These are phyloP conservation scores for Hyaena hyaena DNA, from an alignment of 2,113 vertebrate species.

Conservation along the genomic window DNA sequence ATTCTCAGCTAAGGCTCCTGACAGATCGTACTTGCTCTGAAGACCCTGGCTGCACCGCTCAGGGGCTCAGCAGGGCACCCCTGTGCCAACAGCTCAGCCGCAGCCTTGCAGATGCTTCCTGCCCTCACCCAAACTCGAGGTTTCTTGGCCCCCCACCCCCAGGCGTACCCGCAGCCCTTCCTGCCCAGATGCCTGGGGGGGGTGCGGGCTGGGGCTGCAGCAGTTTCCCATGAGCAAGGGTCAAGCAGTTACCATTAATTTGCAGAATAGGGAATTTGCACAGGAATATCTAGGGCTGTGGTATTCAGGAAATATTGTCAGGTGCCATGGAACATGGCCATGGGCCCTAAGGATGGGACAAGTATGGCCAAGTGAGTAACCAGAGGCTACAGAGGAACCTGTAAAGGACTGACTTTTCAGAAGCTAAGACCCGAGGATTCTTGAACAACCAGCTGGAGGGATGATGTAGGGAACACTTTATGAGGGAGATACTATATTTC, in stretches of 20 bases:
- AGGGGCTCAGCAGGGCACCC: accelerated
- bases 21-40: accelerated
- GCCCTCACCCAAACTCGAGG: background rate
- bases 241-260: background rate
- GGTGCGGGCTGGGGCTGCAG: background rate
- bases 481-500: background rate
- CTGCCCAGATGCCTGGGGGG: too few relatives aligned
- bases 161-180: background rate
- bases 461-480: background rate
- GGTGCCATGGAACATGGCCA: accelerated
- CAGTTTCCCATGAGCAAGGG: background rate
- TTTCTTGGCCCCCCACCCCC: too few relatives aligned
- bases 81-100: background rate
- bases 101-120: background rate
- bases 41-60: accelerated
- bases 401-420: background rate
- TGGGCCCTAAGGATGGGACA: too few relatives aligned
- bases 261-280: background rate
- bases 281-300: background rate
- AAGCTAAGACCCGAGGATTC: background rate
- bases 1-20: background rate
- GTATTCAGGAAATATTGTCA: background rate
- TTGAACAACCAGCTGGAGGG: background rate
- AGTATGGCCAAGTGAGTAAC: background rate
- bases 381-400: background rate